phyloP scores from a whole-genome alignment of 1,140 invertebrate genomes.

The Drosophila setifemur region DNA sequence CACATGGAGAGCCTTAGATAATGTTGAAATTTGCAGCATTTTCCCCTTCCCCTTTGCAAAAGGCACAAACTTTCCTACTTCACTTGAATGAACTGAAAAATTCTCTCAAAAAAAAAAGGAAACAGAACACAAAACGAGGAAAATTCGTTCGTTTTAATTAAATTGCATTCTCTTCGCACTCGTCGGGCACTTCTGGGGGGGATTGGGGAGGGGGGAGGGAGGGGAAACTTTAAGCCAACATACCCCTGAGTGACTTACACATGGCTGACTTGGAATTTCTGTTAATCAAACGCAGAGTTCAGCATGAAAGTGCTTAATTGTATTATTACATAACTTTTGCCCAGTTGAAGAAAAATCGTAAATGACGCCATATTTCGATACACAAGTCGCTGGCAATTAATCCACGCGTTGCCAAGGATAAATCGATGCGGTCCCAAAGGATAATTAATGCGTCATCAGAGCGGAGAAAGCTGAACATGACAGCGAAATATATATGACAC shows the following conservation, averaged over 20 bases:
- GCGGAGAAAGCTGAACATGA: conserved; percentile 42
- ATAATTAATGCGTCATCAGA: conserved; percentile 68
- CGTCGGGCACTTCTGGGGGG: conserved; percentile 20
- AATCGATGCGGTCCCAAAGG: conserved; percentile 69
- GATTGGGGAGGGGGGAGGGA: background rate
- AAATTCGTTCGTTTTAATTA: conserved; percentile 73
- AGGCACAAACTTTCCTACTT: background rate
- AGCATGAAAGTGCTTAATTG: conserved; percentile 74
- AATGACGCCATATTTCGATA: conserved; percentile 54
- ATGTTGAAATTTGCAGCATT: conserved; percentile 33
- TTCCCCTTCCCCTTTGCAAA: no score
- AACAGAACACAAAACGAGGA: conserved; percentile 31
- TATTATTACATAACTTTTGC: conserved; percentile 73
- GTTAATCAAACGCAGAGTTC: conserved; percentile 71
- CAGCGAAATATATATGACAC: conserved; percentile 24
- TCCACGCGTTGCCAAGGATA: conserved; percentile 61
- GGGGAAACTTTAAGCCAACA: conserved; percentile 8
- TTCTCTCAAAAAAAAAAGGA: background rate
- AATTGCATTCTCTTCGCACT: conserved; percentile 62
- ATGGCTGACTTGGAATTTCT: conserved; percentile 58
- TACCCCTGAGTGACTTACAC: conserved; percentile 10
- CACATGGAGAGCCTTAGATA: background rate
- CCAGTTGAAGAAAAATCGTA: background rate
- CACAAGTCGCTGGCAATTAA: conserved; percentile 64
- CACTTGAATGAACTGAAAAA: background rate